Conservation (phyloP, 2,888 invertebrate genomes). For the Tillus elongatus region DNA sequence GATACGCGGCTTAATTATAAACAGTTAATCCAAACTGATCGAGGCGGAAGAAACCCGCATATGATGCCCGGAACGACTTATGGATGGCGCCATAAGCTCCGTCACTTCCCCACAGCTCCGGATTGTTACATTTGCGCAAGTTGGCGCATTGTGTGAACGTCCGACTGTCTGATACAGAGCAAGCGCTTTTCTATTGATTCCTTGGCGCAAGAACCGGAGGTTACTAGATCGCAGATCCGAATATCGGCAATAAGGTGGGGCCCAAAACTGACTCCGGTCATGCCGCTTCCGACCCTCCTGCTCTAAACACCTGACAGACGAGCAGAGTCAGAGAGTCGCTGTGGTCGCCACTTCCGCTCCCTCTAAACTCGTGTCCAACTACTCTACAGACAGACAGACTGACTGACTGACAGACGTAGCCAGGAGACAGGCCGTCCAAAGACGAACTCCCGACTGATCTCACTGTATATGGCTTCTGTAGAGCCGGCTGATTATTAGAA, state of each 20-base stretch:
- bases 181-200: slow-evolving; percentile 35
- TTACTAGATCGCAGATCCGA: slow-evolving; percentile 22
- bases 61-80: too few relatives aligned
- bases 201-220: slow-evolving; percentile 17
- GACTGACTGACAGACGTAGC: not conserved
- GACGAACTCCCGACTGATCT: slow-evolving; percentile 16
- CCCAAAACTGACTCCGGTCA: slow-evolving; percentile 19
- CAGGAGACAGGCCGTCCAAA: too few relatives aligned
- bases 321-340: too few relatives aligned
- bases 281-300: slow-evolving; percentile 16
- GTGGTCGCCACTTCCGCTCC: not conserved
- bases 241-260: slow-evolving; percentile 33
- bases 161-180: slow-evolving; percentile 23
- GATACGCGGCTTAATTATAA: too few relatives aligned
- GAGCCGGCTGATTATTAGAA: slow-evolving; percentile 20
- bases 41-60: too few relatives aligned
- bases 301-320: too few relatives aligned
- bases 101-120: too few relatives aligned
- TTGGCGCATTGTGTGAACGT: slow-evolving; percentile 20
- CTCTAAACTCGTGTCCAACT: too few relatives aligned
- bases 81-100: too few relatives aligned
- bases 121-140: slow-evolving; percentile 16
- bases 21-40: too few relatives aligned
- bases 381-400: too few relatives aligned
- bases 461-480: slow-evolving; percentile 31